Conservation (phyloP, 1,140 invertebrate genomes). For the Dendroctonus valens region DNA sequence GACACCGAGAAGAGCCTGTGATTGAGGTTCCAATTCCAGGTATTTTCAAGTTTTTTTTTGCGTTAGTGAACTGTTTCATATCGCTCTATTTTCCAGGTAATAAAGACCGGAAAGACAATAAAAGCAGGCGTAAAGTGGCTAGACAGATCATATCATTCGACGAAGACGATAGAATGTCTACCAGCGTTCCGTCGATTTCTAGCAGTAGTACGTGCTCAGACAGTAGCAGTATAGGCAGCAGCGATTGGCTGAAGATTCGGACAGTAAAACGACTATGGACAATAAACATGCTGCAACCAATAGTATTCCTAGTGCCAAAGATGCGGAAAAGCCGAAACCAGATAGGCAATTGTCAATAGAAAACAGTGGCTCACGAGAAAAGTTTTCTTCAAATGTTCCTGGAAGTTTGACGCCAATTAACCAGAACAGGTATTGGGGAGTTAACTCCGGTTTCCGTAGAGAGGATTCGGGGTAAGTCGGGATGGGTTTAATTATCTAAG, state of each 20-base stretch:
- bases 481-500: constrained; percentile 4
- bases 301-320: background rate
- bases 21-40: constrained; percentile 52
- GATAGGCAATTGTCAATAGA: constrained; percentile 43
- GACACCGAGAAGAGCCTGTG: constrained; percentile 50
- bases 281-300: background rate
- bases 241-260: background rate
- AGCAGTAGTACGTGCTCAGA: constrained; percentile 32
- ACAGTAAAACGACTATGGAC: constrained; percentile 10
- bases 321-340: constrained; percentile 17
- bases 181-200: constrained; percentile 45
- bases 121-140: constrained; percentile 45
- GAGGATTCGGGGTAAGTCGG: constrained; percentile 28
- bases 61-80: background rate
- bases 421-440: constrained; percentile 53
- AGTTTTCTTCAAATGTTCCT: constrained; percentile 41
- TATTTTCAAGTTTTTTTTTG: constrained; percentile 7
- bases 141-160: constrained; percentile 50
- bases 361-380: constrained; percentile 44
- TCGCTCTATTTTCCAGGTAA: constrained; percentile 16
- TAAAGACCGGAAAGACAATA: constrained; percentile 32
- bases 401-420: constrained; percentile 53
- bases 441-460: constrained; percentile 53
- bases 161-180: constrained; percentile 44
- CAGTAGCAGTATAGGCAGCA: constrained; percentile 21